phyloP scores from a whole-genome alignment of 2,797 vertebrate species.

The Sebastiscus tertius region DNA sequence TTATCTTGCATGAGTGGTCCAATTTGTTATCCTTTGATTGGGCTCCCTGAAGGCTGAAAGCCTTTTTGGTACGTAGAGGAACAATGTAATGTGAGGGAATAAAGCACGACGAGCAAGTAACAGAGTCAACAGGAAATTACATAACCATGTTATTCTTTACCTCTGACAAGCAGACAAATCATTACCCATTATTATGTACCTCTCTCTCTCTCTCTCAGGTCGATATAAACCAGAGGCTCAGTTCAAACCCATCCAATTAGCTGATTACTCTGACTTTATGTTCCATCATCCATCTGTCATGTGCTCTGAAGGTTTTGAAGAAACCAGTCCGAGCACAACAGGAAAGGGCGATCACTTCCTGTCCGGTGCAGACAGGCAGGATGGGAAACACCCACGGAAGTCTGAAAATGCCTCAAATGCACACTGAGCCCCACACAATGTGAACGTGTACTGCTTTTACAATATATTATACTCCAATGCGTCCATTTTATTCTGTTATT shows the following conservation, averaged over 20 bases:
- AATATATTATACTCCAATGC: background rate
- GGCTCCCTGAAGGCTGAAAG: background rate
- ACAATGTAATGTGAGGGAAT: background rate
- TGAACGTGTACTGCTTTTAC: background rate
- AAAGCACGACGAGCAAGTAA: background rate
- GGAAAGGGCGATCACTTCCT: slow-evolving; percentile 81
- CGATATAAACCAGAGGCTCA: background rate
- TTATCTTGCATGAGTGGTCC: slow-evolving; percentile 2
- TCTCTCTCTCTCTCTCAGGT: background rate
- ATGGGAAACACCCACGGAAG: slow-evolving; percentile 47
- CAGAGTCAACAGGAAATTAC: background rate
- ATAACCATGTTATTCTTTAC: slow-evolving; percentile 22
- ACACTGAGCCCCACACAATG: background rate
- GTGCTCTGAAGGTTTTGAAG: slow-evolving; percentile 29
- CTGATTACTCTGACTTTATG: background rate
- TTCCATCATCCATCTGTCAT: background rate
- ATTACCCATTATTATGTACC: slow-evolving; percentile 38
- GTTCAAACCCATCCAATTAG: background rate
- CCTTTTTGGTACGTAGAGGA: background rate
- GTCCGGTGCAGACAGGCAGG: slow-evolving; percentile 26
- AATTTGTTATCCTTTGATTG: slow-evolving; percentile 9
- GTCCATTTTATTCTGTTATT: background rate
- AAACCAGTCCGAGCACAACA: slow-evolving; percentile 59
- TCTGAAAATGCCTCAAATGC: slow-evolving; percentile 2
- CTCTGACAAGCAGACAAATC: slow-evolving; percentile 3